Evolutionary conservation across 2,113 vertebrate species (phyloP).

Genomic region (Agelaius phoeniceus): DNA sequence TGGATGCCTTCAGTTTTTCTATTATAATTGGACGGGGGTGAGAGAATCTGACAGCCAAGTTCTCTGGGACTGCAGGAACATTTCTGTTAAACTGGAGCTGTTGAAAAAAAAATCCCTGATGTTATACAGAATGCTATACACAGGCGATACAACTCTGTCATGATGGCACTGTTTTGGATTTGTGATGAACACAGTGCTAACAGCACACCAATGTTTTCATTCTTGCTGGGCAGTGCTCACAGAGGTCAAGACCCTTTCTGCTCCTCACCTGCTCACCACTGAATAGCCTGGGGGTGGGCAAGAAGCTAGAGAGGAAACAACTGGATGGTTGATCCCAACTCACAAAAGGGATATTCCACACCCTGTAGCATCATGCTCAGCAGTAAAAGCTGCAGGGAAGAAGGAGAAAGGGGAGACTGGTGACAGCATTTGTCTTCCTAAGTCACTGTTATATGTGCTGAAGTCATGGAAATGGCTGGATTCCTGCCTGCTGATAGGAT

Average conservation of each 20-base stretch:
- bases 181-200: background rate
- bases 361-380: background rate
- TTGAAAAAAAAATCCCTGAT: background rate
- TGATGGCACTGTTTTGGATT: background rate
- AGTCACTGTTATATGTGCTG: background rate
- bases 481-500: background rate
- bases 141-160: background rate
- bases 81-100: conserved; percentile 88
- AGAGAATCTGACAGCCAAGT: conserved; percentile 77
- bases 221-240: background rate
- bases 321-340: background rate
- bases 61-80: conserved; percentile 71
- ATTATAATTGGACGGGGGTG: conserved; percentile 85
- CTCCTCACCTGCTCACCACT: background rate
- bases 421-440: background rate
- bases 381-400: background rate
- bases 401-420: background rate
- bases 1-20: conserved; percentile 79
- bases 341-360: background rate
- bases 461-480: background rate
- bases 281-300: background rate
- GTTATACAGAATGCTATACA: background rate
- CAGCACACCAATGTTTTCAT: background rate
- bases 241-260: background rate
- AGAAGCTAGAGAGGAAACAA: background rate